Evolutionary conservation across 2,113 vertebrate species (phyloP), one percentile per base, ranked within the genome.

Genomic region (Coreoperca whiteheadi): DNA sequence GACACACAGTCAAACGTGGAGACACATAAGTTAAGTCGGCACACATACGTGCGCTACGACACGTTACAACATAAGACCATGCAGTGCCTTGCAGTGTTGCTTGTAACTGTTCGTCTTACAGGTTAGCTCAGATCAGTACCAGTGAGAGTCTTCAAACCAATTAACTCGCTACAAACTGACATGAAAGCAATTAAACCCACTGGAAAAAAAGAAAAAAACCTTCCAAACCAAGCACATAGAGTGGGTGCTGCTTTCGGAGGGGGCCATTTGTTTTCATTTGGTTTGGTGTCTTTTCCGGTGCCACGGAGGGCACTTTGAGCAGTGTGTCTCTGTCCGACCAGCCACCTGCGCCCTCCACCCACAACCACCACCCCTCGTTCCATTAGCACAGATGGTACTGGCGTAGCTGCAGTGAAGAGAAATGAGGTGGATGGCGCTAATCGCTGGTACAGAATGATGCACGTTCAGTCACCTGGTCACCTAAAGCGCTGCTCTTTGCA

Each of bases 221-320:
- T 41, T 77, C n/a, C 28, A 7, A 85, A 32, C 15, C 18, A 57
- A 28, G 18, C 28, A 39, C 10, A 50, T 41, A 65, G 72, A 78
- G 28, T 60, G 59, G 23, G 61, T 68, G 60, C 67, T 28, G 41
- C 84, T 71, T 61, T 84, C 65, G 77, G 43, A 57, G 34, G 23
- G 21, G 78, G 69, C 69, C 82, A 89, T 90, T 91, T 82, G 73
- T 91, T 89, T 87, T 79, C 75, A 90, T 92, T 89, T 88, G 7
- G 81, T 77, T 81, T 50, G 67, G 65, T 68, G 76, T 89, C 74
- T 75, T 87, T 76, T 70, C 43, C 1, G 72, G 57, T 86, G 79
- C 77, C 64, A 34, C 79, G 61, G 83, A 30, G 74, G 74, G 69
- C 67, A 69, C 76, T 74, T 74, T 57, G 30, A 89, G 77, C 41